Percentiles rank a stretch among this genome's conserved stretches.
Conservation (phyloP, 2,888 invertebrate genomes). For the Rhyacophila evoluta region DNA sequence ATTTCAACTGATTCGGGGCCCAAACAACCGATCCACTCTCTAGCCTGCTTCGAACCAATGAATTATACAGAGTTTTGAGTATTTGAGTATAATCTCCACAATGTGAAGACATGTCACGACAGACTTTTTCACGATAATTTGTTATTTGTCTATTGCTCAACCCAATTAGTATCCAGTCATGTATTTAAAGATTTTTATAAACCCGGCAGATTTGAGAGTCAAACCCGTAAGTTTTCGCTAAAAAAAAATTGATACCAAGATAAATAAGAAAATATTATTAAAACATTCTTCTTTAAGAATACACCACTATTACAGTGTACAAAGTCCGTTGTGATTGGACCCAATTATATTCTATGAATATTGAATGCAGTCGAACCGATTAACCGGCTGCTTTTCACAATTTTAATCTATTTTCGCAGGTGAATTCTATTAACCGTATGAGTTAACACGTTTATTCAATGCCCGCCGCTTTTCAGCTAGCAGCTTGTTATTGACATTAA, state of each 20-base stretch:
- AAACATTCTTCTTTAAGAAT: not conserved
- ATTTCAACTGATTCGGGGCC: no score
- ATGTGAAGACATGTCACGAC: no score
- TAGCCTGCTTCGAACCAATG: no score
- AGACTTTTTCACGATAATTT: no score
- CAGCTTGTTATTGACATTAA: not conserved
- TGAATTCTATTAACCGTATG: not conserved
- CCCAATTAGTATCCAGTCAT: no score
- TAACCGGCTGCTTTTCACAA: slow-evolving; percentile 37
- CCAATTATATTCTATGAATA: slow-evolving; percentile 33
- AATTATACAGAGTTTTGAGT: no score
- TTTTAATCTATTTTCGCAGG: slow-evolving; percentile 36
- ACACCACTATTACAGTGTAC: not conserved
- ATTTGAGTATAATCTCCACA: no score
- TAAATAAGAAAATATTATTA: not conserved
- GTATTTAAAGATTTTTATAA: no score
- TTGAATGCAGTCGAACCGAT: slow-evolving; percentile 34
- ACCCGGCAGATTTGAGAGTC: no score
- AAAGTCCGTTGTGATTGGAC: not conserved
- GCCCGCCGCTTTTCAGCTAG: not conserved
- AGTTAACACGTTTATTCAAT: slow-evolving; percentile 11
- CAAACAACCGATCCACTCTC: no score
- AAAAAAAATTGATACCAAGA: not conserved
- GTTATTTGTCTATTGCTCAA: no score
- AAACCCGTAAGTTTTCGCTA: no score